Evolutionary conservation across 2,797 vertebrate species (phyloP), one percentile per base, ranked within the genome.

Genomic region (Myotis findleyi): DNA sequence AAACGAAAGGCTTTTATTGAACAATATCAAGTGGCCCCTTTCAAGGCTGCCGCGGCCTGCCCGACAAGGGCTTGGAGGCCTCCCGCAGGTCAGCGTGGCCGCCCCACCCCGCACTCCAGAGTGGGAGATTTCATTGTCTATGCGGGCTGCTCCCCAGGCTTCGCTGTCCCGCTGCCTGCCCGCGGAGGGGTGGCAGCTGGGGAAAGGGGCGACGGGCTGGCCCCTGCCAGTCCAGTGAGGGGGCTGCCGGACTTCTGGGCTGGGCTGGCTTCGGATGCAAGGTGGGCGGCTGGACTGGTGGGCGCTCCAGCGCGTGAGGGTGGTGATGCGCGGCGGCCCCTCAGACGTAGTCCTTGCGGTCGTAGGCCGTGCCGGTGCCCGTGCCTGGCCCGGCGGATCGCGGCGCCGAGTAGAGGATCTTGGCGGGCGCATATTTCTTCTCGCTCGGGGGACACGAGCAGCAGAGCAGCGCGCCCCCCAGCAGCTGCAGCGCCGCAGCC

Each of bases 271-370:
- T 80, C 71, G 8, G 16, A 23, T 0, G 33, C 55, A 4, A 64
- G 72, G 80, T 51, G 14, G 36, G 27, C 21, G 20, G 30, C 66
- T 7, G 71, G 72, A 13, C 53, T 3, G 57, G 71, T 30, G 75
- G 64, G 49, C 23, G 21, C 92, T 20, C 53, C 68, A 14, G 59
- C 41, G 33, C 57, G 17, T 25, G 6, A 1, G 16, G 73, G n/a
- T 17, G 89, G 51, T 4, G 69, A 51, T 10, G 5, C 3, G 49
- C 16, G 2, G 18, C 59, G 33, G 21, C 14, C 73, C 23, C 53
- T 96, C 98, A 99, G 75, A 99, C 99, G 1, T 99, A 99, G 98
- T 99, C 99, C 97, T 99, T 99, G 98, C 99, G 98, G 98, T 99
- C 99, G 5, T 99, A 99, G 92, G 98, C 98, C 66, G 98, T 98